Evolutionary conservation across 2,113 vertebrate genomes (phyloP), one percentile per base, ranked within the genome.

Genomic region (Misgurnus anguillicaudatus): DNA sequence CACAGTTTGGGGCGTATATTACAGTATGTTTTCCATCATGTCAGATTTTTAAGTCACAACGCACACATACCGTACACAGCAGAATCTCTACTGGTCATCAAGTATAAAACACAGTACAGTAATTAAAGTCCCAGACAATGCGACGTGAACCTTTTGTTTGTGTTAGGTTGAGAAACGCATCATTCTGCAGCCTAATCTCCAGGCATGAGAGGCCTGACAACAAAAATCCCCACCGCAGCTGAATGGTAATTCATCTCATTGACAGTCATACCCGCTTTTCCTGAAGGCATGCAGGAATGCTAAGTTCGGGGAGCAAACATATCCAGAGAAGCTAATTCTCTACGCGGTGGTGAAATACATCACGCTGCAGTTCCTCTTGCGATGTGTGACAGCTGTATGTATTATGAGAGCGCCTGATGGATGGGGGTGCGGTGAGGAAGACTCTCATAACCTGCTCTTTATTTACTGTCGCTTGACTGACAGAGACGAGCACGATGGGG

Each of bases 351-450:
- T 73, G 80, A 84, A 87, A 85, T 85, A 74, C 78, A 80, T 85
- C 80, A 84, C 42, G 39, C 64, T 60, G 68, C 78, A 68, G 80
- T 77, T 83, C 74, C 48, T 64, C 75, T 72, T 63, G 75, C 85
- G 87, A 85, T 82, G 75, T 73, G 77, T 89, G 89, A 90, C 91
- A 90, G 88, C 89, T 89, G 87, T 87, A 90, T 83, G 88, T 89
- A 91, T 91, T 89, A 92, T 89, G 87, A 88, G 85, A 86, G 86
- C 53, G 77, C 39, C 81, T 91, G 90, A 91, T 89, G 88, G 90
- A 93, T 89, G 84, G 86, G 85, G 89, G 63, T 87, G 84, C 82
- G 86, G 86, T 83, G 84, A 86, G 82, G 85, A 90, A 86, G 88
- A 83, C 82, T 87, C 86, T 88, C 87, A 89, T 89, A 90, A 87